Base-by-base conservation (phyloP, 2,113 vertebrate species). In the Tachycineta bicolor region DNA sequence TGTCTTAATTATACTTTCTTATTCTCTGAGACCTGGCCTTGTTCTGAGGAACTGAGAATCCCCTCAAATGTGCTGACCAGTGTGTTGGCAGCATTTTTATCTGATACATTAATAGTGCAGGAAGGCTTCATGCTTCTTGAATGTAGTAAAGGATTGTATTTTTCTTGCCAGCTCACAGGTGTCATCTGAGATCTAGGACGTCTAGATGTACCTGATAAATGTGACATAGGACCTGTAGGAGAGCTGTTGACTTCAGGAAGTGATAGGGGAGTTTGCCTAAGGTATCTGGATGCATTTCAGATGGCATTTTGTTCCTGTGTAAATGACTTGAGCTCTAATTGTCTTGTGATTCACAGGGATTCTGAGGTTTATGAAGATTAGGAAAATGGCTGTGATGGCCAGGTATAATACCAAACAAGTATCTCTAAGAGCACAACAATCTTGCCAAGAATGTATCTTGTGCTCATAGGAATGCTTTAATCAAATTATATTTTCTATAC, bases 71-170 rank as follows among this genome's bases (percentile, higher is more conserved):
- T 44, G 24, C 24, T 58, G 26, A 44, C 18, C 16, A 52, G 18
- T 8, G 4, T 28, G 23, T 16, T 69, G 56, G 41, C 26, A 82
- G 8, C 15, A 17, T 68, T 71, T 79, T 14, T 50, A 41, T 37
- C 47, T 0, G 0, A 8, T 31, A 11, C 4, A 44, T 44, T 67
- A 60, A n/a, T 3, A 14, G 31, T 41, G 12, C n/a, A n/a, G 46
- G 41, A 73, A 87, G 41, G 14, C 3, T 3, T 69, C 16, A 3
- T 47, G 25, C 28, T 64, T 69, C n/a, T 39, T 67, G 28, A 34
- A 85, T n/a, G 26, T 8, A 47, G 9, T 70, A 70, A 37, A 0
- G 2, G 17, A 29, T 28, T 58, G 62, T 14, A 69, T 12, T 34
- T 37, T 67, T 62, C 70, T 79, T 78, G 70, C 49, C 39, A 37